Percentiles rank a stretch among this genome's conserved stretches.
These are phyloP conservation scores for Cricetomys ansorgei DNA, from an alignment of 2,113 vertebrate genomes.

Conservation along the genomic window DNA sequence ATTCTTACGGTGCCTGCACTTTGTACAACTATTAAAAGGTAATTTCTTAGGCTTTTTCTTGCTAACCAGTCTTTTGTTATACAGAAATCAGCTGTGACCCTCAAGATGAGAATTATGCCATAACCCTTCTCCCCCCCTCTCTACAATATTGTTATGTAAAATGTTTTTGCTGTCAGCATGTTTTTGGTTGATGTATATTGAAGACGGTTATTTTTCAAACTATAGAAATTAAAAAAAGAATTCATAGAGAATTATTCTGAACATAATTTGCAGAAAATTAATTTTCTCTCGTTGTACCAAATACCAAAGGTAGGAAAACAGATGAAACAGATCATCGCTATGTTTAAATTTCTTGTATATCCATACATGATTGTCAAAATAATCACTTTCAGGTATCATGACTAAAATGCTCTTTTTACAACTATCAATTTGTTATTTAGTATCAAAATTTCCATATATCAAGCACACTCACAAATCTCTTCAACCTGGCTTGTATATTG, in stretches of 20 bases:
- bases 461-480: background rate
- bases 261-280: background rate
- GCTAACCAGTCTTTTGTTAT: background rate
- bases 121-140: too few relatives aligned
- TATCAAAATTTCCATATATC: background rate
- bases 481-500: background rate
- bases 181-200: background rate
- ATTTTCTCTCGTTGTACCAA: background rate
- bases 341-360: background rate
- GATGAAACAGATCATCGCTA: background rate
- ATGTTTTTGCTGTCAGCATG: background rate
- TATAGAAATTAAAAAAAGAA: background rate
- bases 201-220: background rate
- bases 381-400: background rate
- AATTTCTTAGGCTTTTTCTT: background rate
- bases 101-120: background rate
- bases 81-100: background rate
- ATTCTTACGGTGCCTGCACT: background rate
- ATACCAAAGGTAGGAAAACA: background rate
- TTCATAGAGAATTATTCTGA: background rate
- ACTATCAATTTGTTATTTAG: background rate
- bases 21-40: background rate
- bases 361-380: background rate
- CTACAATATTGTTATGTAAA: background rate
- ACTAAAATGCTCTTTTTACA: background rate